These are phyloP conservation scores for Serrognathus titanus DNA, from an alignment of 2,888 invertebrate genomes.

Conservation along the genomic window DNA sequence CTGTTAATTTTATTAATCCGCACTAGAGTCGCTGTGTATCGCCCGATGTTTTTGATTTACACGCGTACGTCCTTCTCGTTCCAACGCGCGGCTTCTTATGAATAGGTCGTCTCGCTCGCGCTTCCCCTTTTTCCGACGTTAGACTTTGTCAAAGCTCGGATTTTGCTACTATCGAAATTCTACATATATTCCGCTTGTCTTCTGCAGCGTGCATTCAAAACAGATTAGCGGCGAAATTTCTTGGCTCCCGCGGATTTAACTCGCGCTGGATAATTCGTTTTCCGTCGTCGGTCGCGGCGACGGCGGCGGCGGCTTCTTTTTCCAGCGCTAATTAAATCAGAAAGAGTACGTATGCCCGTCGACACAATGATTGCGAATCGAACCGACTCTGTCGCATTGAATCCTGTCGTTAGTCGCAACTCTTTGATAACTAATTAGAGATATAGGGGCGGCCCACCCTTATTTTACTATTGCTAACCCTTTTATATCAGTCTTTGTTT, in stretches of 20 bases:
- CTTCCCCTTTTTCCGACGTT: neutral
- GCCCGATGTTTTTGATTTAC: slow-evolving; percentile 24
- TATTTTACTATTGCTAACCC: slow-evolving; percentile 50
- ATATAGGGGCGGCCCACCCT: slow-evolving; percentile 49
- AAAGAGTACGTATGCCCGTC: neutral
- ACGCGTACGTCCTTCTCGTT: slow-evolving; percentile 18
- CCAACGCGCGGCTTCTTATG: neutral
- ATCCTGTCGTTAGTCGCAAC: slow-evolving; percentile 48
- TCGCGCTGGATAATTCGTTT: neutral
- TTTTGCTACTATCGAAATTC: slow-evolving; percentile 23
- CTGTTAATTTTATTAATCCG: slow-evolving; percentile 48
- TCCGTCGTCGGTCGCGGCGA: neutral
- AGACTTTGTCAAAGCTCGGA: slow-evolving; percentile 21
- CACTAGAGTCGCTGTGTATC: slow-evolving; percentile 28
- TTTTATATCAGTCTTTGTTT: slow-evolving; percentile 42
- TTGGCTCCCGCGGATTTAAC: too few relatives aligned
- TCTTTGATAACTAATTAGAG: slow-evolving; percentile 63
- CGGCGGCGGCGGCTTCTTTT: neutral
- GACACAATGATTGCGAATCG: slow-evolving; percentile 7
- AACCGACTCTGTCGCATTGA: slow-evolving; percentile 38
- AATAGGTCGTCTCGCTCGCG: neutral
- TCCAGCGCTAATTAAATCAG: neutral
- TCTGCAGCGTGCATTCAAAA: slow-evolving; percentile 22
- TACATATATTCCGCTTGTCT: slow-evolving; percentile 24
- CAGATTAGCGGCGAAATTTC: slow-evolving; percentile 16